Conservation (phyloP, 2,113 vertebrate species). For the Telmatochromis sp. region DNA sequence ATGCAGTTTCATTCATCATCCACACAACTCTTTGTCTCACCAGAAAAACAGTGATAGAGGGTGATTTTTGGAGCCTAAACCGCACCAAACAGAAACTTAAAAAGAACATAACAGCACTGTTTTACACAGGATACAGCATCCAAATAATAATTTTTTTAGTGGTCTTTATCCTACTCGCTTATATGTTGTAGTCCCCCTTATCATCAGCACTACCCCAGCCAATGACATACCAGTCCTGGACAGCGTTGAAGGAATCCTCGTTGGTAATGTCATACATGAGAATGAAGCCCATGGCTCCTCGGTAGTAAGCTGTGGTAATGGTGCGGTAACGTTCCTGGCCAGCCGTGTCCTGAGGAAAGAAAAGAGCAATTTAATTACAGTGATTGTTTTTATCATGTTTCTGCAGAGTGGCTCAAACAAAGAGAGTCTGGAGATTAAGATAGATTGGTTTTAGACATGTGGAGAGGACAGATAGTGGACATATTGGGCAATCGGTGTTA, state of each 20-base stretch:
- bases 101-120: not conserved
- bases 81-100: not conserved
- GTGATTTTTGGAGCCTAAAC: not conserved
- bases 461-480: not conserved
- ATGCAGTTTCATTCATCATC: not conserved
- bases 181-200: not conserved
- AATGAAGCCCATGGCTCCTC: constrained; percentile 92
- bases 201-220: not conserved
- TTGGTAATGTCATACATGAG: constrained; percentile 79
- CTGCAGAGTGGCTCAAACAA: not conserved
- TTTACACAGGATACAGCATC: not conserved
- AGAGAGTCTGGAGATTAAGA: not conserved
- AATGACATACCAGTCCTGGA: constrained; percentile 88
- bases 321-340: constrained; percentile 95
- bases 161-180: not conserved
- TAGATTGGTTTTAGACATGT: not conserved
- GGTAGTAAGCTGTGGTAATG: constrained; percentile 97
- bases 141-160: not conserved
- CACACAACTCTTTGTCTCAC: fast-evolving
- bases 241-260: constrained; percentile 73
- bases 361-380: not conserved
- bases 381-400: not conserved
- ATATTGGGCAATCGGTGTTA: not conserved
- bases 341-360: constrained; percentile 83
- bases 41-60: not conserved